Conservation (phyloP, 2,888 invertebrate species). For the Tetragonisca angustula region DNA sequence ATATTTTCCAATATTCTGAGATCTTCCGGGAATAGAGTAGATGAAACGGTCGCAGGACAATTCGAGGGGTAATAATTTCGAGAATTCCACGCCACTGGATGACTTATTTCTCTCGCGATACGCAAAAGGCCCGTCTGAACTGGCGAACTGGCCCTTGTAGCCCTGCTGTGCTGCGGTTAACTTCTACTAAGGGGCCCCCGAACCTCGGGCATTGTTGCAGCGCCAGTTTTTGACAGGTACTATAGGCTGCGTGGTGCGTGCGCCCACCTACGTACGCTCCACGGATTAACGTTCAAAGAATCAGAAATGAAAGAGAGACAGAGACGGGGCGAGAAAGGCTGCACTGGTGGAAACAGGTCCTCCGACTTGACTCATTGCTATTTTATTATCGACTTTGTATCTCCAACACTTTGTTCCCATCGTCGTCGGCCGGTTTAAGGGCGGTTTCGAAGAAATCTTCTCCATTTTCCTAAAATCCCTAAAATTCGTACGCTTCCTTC, state of each 20-base stretch:
- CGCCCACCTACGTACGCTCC: slow-evolving; percentile 73
- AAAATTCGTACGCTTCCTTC: no score
- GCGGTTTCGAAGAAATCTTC: no score
- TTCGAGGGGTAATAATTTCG: neutral
- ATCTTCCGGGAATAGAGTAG: neutral
- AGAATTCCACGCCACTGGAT: slow-evolving; percentile 67
- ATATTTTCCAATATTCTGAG: neutral
- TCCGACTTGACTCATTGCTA: slow-evolving; percentile 60
- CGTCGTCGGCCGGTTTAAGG: slow-evolving; percentile 13
- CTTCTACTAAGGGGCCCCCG: slow-evolving; percentile 72
- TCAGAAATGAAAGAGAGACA: neutral
- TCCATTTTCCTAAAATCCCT: no score
- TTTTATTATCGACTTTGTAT: slow-evolving; percentile 67
- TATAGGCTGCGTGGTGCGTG: slow-evolving; percentile 60
- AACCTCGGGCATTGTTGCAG: slow-evolving; percentile 72
- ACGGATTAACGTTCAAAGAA: slow-evolving; percentile 71
- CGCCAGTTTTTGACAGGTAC: slow-evolving; percentile 78
- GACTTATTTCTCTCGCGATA: slow-evolving; percentile 75
- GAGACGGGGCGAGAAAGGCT: neutral
- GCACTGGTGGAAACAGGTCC: slow-evolving; percentile 57
- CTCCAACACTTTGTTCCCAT: slow-evolving; percentile 46
- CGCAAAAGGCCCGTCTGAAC: slow-evolving; percentile 63
- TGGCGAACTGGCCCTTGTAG: slow-evolving; percentile 71
- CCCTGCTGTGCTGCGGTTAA: slow-evolving; percentile 76
- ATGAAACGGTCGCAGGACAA: neutral